A percentile compares a stretch with the other conserved stretches of the same genome.
phyloP scores from a whole-genome alignment of 2,113 vertebrate genomes.

The Microcebus murinus region DNA sequence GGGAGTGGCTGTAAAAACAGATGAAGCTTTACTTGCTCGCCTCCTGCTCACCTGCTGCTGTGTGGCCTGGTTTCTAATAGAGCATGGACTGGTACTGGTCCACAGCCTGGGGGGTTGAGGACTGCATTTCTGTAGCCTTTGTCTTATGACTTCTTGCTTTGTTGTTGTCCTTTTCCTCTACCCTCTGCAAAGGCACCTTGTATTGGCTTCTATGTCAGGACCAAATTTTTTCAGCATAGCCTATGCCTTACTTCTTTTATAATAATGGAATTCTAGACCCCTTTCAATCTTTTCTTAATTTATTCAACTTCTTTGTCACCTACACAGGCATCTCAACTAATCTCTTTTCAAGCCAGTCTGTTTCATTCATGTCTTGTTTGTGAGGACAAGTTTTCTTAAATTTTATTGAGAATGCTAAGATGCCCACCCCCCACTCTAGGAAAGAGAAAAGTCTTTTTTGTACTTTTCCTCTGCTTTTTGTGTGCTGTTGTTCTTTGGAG shows the following conservation, averaged over 20 bases:
- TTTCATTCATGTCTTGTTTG: slow-evolving; percentile 7
- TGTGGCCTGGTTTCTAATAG: no score
- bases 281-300: slow-evolving; percentile 19
- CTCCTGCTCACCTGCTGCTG: no score
- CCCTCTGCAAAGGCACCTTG: not conserved
- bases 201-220: not conserved
- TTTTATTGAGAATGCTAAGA: not conserved
- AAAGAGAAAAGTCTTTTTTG: not conserved
- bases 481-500: not conserved
- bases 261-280: not conserved
- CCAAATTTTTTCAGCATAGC: not conserved
- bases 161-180: not conserved
- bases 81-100: no score
- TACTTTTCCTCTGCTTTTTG: not conserved
- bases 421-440: not conserved
- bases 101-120: no score
- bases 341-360: not conserved
- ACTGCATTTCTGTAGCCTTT: not conserved
- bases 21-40: no score
- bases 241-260: not conserved
- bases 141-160: not conserved
- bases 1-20: no score
- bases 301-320: not conserved
- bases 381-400: not conserved
- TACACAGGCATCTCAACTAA: not conserved